A percentile compares a stretch with the other conserved stretches of the same genome.
These are phyloP conservation scores for Edolisoma coerulescens DNA, from an alignment of 2,113 vertebrate genomes.

Conservation along the genomic window DNA sequence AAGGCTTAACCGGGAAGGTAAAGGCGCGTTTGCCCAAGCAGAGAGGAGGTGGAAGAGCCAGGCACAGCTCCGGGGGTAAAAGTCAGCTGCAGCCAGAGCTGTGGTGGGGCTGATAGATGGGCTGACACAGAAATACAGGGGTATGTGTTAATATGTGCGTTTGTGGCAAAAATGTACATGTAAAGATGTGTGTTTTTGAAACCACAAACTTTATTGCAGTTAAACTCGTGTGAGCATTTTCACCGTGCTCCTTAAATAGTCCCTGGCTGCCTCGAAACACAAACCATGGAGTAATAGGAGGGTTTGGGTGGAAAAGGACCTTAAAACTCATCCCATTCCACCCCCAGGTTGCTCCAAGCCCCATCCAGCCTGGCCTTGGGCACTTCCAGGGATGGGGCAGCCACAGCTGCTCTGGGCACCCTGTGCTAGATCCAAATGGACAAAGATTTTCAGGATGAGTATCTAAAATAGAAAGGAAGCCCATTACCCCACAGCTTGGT, in stretches of 20 bases:
- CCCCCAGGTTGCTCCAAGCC: not conserved
- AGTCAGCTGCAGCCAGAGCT: not conserved
- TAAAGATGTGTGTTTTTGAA: not conserved
- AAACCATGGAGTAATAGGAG: not conserved
- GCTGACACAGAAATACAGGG: accelerated
- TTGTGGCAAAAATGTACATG: accelerated
- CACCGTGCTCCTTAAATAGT: too few species aligned
- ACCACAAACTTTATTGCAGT: not conserved
- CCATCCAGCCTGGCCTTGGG: accelerated
- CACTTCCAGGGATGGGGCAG: not conserved
- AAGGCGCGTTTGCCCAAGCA: not conserved
- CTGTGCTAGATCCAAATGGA: not conserved
- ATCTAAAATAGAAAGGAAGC: not conserved
- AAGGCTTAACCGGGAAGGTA: not conserved
- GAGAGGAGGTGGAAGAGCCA: not conserved
- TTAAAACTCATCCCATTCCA: not conserved
- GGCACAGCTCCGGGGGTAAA: not conserved
- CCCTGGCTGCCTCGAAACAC: not conserved
- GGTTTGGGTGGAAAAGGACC: not conserved
- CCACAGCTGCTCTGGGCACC: not conserved
- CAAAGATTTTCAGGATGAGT: not conserved
- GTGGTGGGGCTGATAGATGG: not conserved
- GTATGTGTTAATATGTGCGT: too few species aligned
- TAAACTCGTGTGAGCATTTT: not conserved
- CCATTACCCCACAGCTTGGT: not conserved